Evolutionary conservation across 1,140 invertebrate genomes (phyloP), one percentile per base, ranked within the genome.

Genomic region (Lepidurus couesii): DNA sequence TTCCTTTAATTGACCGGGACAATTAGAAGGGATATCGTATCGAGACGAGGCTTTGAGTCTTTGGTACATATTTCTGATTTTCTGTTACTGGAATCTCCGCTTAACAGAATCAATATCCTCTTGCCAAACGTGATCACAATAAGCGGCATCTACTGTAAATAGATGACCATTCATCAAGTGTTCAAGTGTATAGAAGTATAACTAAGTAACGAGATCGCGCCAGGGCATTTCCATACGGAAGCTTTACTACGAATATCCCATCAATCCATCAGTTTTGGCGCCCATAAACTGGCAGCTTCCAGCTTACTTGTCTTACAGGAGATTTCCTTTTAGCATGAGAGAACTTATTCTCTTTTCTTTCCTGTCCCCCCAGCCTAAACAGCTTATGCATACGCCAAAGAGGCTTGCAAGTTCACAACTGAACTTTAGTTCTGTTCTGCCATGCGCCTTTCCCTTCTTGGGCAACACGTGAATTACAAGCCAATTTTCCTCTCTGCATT

Each of bases 331-430:
- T 16, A n/a, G 21, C 53, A 16, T 7, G 16, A 65, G 9, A 10
- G 45, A 65, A 16, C 53, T 65, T 65, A 16, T 65, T 65, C 45
- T 4, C 45, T 47, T 1, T 47, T 16, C 16, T 47, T 47, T 10
- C 21, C 21, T 11, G 0, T 21, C 16, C 1, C 21, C 13, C 53
- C 53, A n/a, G 21, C 53, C 9, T 65, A 65, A 65, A 65, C 16
- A 65, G 53, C 53, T 65, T 65, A 65, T 16, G 53, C 53, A 65
- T 65, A 65, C n/a, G 53, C 53, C 53, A 65, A 65, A 65, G 53
- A 4, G 53, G 53, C 16, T 65, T 65, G n/a, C n/a, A 65, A 13
- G 53, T 1, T 65, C 1, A n/a, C 4, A 21, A 65, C 53, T n/a
- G 16, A 65, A 13, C 53, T 65, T 4, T 21, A 13, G 21, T 65